These are phyloP conservation scores for Leptestheria dahalacensis DNA, from an alignment of 1,140 invertebrate genomes.

Conservation along the genomic window DNA sequence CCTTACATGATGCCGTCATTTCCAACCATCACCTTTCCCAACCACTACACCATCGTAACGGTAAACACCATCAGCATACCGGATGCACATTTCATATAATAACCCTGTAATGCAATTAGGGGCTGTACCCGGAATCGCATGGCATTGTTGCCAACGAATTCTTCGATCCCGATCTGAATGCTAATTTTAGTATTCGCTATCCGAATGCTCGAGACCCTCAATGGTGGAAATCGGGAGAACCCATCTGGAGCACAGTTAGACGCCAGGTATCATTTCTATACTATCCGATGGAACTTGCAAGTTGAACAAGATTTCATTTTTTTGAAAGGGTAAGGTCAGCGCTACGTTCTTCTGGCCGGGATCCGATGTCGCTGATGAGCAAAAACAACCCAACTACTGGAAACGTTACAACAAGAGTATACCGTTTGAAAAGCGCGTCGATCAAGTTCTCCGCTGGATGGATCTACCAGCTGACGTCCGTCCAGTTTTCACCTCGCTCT, in stretches of 20 bases:
- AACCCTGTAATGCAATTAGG: conserved; percentile 18
- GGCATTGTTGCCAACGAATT: conserved; percentile 34
- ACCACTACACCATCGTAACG: conserved; percentile 38
- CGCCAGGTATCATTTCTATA: conserved; percentile 20
- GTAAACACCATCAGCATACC: conserved; percentile 16
- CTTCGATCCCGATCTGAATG: conserved; percentile 30
- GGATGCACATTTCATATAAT: not conserved
- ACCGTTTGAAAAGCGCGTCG: conserved; percentile 26
- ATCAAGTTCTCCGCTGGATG: conserved; percentile 32
- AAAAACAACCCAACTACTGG: conserved; percentile 16
- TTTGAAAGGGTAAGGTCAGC: conserved; percentile 19
- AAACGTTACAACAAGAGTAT: conserved; percentile 20
- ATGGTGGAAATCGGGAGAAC: conserved; percentile 20
- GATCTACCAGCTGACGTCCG: conserved; percentile 20
- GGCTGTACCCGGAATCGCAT: conserved; percentile 36
- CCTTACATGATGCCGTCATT: conserved; percentile 32
- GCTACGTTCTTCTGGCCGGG: conserved; percentile 23
- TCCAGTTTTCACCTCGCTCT: conserved; percentile 28
- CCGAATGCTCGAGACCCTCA: conserved; percentile 15
- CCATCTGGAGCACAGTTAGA: conserved; percentile 20
- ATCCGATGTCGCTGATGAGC: conserved; percentile 19
- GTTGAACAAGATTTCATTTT: not conserved
- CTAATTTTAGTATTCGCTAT: conserved; percentile 22
- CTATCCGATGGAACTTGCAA: not conserved
- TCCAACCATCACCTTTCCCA: conserved; percentile 36